These are phyloP conservation scores for Cephus spinipes DNA, from an alignment of 2,888 invertebrate genomes.

Conservation along the genomic window DNA sequence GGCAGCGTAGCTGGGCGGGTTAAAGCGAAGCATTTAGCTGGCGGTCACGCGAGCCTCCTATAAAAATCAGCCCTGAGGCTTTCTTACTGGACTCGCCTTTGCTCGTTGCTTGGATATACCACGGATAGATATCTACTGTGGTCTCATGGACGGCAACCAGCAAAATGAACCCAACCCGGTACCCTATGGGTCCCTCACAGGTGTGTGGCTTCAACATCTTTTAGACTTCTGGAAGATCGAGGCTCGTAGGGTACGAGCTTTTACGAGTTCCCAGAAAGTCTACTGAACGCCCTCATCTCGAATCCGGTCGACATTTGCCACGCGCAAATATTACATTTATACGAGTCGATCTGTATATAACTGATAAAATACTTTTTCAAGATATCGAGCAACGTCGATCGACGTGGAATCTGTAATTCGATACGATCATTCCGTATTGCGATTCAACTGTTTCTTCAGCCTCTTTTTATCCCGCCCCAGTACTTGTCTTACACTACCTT, in stretches of 20 bases:
- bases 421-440: background rate
- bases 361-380: background rate
- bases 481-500: background rate
- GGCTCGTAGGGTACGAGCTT: background rate
- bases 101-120: conserved; percentile 18
- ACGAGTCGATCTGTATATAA: background rate
- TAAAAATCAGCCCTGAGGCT: conserved; percentile 50
- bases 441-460: background rate
- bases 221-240: conserved; percentile 10
- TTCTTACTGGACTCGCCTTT: conserved; percentile 17
- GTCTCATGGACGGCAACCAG: conserved; percentile 20
- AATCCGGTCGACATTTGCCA: background rate
- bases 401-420: background rate
- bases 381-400: background rate
- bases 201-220: conserved; percentile 43
- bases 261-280: conserved; percentile 1
- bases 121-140: conserved; percentile 46
- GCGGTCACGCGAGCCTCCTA: conserved; percentile 59
- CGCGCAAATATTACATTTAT: background rate
- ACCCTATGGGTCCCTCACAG: conserved; percentile 36
- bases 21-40: conserved; percentile 57
- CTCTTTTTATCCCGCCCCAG: background rate
- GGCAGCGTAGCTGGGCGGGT: conserved; percentile 35
- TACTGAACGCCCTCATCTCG: background rate
- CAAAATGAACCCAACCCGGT: conserved; percentile 8